phyloP scores from a whole-genome alignment of 2,888 invertebrate genomes.

The Mimas tiliae region DNA sequence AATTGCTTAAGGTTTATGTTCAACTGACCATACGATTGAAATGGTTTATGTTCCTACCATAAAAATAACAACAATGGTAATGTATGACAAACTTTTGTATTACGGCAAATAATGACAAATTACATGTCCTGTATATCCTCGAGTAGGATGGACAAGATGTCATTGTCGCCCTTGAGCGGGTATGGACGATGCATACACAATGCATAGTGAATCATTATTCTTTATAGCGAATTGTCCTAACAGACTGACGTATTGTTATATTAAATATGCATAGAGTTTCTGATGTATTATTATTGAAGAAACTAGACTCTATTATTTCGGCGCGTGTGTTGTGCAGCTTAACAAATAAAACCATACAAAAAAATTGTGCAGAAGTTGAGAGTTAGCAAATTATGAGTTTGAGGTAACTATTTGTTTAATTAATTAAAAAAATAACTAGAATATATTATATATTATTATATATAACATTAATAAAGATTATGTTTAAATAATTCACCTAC shows the following conservation, averaged over 20 bases:
- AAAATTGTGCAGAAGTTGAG: background rate
- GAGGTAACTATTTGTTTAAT: too few species aligned
- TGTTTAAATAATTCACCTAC: background rate
- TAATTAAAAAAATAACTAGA: too few species aligned
- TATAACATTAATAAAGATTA: too few species aligned
- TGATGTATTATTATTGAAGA: background rate
- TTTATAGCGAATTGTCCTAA: constrained; percentile 44
- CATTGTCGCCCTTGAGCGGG: constrained; percentile 35
- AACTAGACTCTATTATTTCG: background rate
- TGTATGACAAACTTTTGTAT: background rate
- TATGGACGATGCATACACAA: constrained; percentile 47
- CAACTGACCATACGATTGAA: too few species aligned
- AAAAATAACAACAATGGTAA: background rate
- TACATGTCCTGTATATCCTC: background rate
- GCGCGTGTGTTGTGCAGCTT: background rate
- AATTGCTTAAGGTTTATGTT: too few species aligned
- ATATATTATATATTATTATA: too few species aligned
- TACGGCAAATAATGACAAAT: constrained; percentile 4
- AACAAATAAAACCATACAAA: too few species aligned
- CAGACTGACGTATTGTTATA: constrained; percentile 39
- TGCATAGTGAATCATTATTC: constrained; percentile 46
- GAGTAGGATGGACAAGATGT: constrained; percentile 38
- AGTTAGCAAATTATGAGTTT: too few species aligned
- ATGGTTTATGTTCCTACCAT: background rate
- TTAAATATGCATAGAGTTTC: background rate